Base-by-base conservation (phyloP, 2,113 vertebrate species). In the Salvelinus sp. region DNA sequence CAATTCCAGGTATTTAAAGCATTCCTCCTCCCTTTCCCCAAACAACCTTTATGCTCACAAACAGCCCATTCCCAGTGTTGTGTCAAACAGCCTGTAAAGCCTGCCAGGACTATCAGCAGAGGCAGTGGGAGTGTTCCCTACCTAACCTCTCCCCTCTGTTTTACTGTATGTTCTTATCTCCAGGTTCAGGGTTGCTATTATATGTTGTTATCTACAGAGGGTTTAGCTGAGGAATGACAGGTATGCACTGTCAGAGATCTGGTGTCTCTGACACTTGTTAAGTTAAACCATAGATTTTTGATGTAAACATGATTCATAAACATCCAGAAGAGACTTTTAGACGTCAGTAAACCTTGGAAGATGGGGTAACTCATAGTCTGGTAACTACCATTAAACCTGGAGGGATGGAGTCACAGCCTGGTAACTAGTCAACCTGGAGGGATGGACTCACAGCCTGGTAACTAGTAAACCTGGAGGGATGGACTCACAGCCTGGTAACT, bases 21-120 rank as follows among this genome's bases (percentile, higher is more conserved):
- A 90, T 91, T 91, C 88, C 74, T 87, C 23, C 27, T 20, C 62
- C 66, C 64, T 58, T 82, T 76, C 83, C 67, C 79, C 85, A 90
- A 89, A 90, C 82, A 86, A 82, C 72, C 9, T 44, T 44, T 44
- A 44, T 44, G 38, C 9, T 44, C 67, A 78, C 85, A 90, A 89
- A 90, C 82, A 86, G 80, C 73, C 76, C 47, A 79, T 83, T 83
- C 74, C 80, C 77, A 85, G 73, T 62, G 30, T 30, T 58, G 68
- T 80, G 81, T 74, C 76, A 79, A 68, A 58, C 64, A 70, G 69
- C 70, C 73, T 74, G 50, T 70, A 70, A 77, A 83, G 76, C 48
- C 16, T n/a, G 50, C 67, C 70, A 76, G 82, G 76, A 48, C 16
- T n/a, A 77, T 67, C 58, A 62, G 50, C 77, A 74, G n/a, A 66